Evolutionary conservation across 2,797 vertebrate species (phyloP).

Genomic region (Rhabdophis nuchalis): DNA sequence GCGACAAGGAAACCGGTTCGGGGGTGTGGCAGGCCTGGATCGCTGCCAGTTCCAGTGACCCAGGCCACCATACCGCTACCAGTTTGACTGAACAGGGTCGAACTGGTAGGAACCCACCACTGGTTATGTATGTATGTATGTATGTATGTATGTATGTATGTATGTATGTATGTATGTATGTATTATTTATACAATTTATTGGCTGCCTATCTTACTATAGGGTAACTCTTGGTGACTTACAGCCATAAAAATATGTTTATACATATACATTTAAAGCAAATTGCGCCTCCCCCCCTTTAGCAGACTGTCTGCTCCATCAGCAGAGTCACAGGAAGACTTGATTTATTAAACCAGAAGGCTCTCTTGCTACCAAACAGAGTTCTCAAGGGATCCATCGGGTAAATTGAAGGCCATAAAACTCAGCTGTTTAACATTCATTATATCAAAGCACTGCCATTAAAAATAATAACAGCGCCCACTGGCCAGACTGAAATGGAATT

Average conservation of each 20-base stretch:
- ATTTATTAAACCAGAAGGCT: neutral
- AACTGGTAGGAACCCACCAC: too few species aligned
- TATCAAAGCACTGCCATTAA: neutral
- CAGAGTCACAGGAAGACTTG: neutral
- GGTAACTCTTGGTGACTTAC: neutral
- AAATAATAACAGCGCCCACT: neutral
- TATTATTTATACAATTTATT: neutral
- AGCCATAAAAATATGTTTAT: neutral
- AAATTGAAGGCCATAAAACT: neutral
- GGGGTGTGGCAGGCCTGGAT: too few species aligned
- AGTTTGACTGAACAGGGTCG: too few species aligned
- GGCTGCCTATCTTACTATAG: neutral
- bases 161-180: too few species aligned
- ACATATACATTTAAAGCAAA: neutral
- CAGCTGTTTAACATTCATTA: neutral
- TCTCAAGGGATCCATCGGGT: neutral
- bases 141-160: too few species aligned
- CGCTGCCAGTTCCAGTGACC: too few species aligned
- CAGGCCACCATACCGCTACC: too few species aligned
- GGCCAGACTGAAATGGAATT: neutral
- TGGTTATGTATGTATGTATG: too few species aligned
- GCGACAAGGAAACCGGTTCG: too few species aligned
- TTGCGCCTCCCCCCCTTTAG: neutral
- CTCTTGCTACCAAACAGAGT: neutral
- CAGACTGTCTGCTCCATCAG: neutral